Percentiles rank a stretch among this genome's conserved stretches.
Conservation (phyloP, 2,888 invertebrate genomes). For the Cryptocheilus praepositus region DNA sequence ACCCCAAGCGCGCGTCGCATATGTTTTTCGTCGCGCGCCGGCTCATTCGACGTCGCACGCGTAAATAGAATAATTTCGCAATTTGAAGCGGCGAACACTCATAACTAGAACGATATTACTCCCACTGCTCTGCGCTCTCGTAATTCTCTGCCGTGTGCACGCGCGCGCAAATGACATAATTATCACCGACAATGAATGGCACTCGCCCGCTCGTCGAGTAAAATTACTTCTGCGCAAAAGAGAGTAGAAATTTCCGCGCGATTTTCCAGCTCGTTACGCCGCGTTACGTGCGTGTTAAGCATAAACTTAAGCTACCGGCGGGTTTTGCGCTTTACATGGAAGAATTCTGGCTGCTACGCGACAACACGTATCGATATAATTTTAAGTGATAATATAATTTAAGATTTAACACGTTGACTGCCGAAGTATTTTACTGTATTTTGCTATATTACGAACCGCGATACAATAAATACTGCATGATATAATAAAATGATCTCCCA, state of each 20-base stretch:
- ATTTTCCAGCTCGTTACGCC: background rate
- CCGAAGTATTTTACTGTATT: no score
- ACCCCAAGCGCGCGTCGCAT: background rate
- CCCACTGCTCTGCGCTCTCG: slow-evolving; percentile 45
- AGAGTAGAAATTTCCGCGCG: slow-evolving; percentile 16
- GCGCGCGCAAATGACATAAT: slow-evolving; percentile 54
- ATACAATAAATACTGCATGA: no score
- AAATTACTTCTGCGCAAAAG: slow-evolving; percentile 48
- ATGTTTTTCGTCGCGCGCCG: slow-evolving; percentile 1
- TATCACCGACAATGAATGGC: slow-evolving; percentile 52
- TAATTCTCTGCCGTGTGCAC: slow-evolving; percentile 51
- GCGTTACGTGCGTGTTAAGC: no score
- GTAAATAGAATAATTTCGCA: slow-evolving; percentile 38
- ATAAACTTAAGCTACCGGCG: no score
- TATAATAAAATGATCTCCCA: no score
- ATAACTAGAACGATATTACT: slow-evolving; percentile 50
- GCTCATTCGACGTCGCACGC: no score
- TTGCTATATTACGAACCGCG: no score
- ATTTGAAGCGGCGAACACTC: slow-evolving; percentile 47
- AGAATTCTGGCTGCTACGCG: no score
- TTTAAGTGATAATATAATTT: no score
- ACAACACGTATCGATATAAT: no score
- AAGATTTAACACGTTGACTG: no score
- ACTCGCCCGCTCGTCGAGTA: slow-evolving; percentile 20
- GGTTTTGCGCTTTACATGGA: no score